Conservation (phyloP, 2,888 invertebrate genomes). For the Cephus sareptanus region DNA sequence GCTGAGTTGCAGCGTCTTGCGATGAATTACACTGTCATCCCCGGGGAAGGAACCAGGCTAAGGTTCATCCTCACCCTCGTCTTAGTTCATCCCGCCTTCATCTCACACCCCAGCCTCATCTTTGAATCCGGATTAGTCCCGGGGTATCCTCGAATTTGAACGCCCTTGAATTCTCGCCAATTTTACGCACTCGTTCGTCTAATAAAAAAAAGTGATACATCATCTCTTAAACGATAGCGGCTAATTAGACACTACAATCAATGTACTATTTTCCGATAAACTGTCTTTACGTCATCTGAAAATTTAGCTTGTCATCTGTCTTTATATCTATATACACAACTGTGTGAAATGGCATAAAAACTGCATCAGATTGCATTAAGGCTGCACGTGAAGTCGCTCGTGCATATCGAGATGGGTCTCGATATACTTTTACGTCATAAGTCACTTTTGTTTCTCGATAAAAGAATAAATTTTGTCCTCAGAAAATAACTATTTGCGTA, state of each 20-base stretch:
- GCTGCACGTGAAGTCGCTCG: neutral
- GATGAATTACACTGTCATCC: slow-evolving; percentile 2
- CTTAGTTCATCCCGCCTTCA: slow-evolving; percentile 33
- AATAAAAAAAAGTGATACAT: neutral
- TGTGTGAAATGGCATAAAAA: neutral
- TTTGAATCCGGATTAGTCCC: neutral
- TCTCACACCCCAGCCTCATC: slow-evolving; percentile 19
- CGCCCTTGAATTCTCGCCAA: neutral
- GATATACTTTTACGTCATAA: neutral
- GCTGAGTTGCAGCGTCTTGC: slow-evolving; percentile 6
- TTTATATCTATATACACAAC: neutral
- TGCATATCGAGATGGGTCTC: neutral
- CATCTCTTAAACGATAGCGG: neutral
- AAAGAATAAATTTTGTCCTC: no score
- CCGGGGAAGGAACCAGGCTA: neutral
- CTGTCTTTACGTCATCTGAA: neutral
- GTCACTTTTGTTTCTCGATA: no score
- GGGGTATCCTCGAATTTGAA: neutral
- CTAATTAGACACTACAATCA: neutral
- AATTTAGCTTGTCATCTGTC: neutral
- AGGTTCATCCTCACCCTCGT: slow-evolving; percentile 27
- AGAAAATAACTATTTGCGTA: no score
- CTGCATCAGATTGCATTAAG: neutral
- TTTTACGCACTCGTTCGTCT: neutral
- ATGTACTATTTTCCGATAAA: neutral